phyloP scores from a whole-genome alignment of 1,140 invertebrate genomes.

The Cotesia chilonis region DNA sequence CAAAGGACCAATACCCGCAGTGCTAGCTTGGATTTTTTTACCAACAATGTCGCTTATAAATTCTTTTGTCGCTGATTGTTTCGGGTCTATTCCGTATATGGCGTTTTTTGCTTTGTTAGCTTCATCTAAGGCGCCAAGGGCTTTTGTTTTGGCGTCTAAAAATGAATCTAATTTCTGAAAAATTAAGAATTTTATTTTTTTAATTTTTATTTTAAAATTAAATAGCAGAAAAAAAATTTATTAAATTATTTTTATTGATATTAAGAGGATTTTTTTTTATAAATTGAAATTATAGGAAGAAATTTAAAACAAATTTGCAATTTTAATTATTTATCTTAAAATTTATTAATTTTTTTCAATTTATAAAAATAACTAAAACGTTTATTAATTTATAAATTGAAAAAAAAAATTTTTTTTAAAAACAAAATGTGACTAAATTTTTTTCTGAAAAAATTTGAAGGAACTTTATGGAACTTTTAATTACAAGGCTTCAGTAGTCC shows the following conservation, averaged over 20 bases:
- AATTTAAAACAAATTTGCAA: too few relatives aligned
- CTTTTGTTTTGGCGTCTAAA: slow-evolving; percentile 77
- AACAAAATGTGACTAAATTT: too few relatives aligned
- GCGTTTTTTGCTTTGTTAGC: slow-evolving; percentile 78
- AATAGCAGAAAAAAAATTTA: not conserved
- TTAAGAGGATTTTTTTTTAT: too few relatives aligned
- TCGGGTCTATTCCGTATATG: slow-evolving; percentile 73
- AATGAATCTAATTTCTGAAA: slow-evolving; percentile 79
- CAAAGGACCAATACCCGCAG: slow-evolving; percentile 55
- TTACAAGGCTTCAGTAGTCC: too few relatives aligned
- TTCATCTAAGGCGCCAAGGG: slow-evolving; percentile 73
- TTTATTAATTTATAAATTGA: not conserved
- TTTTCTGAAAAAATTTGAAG: too few relatives aligned
- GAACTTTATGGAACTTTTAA: too few relatives aligned
- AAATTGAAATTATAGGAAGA: too few relatives aligned
- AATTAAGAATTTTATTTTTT: slow-evolving; percentile 12
- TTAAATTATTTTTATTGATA: too few relatives aligned
- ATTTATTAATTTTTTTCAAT: too few relatives aligned
- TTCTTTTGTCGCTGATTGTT: slow-evolving; percentile 52
- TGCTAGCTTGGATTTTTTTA: slow-evolving; percentile 52
- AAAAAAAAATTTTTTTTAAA: not conserved
- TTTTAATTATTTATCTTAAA: too few relatives aligned
- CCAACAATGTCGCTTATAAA: slow-evolving; percentile 54
- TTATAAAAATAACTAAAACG: too few relatives aligned
- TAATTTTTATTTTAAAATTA: slow-evolving; percentile 13